Conservation (phyloP, 1,140 invertebrate genomes). For the Pseudomyrmex sp. region DNA sequence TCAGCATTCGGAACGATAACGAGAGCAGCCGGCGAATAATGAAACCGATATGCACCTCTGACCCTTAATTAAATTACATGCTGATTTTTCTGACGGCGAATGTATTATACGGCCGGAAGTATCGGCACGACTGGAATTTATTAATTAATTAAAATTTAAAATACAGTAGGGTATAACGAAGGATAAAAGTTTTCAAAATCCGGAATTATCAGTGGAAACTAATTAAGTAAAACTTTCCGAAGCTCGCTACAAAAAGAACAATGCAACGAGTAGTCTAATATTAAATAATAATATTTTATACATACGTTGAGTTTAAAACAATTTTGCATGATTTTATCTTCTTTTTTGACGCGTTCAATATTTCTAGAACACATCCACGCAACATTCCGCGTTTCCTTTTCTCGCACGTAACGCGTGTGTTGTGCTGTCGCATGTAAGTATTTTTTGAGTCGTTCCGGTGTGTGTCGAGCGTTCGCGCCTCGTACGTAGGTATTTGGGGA, state of each 20-base stretch:
- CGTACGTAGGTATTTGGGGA: constrained; percentile 54
- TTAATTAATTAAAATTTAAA: constrained; percentile 37
- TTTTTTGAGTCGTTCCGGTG: constrained; percentile 62
- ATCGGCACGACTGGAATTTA: constrained; percentile 26
- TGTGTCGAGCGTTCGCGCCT: constrained; percentile 8
- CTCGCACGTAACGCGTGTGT: constrained; percentile 48
- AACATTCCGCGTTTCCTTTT: background rate
- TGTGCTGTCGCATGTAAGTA: constrained; percentile 14
- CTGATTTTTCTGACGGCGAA: constrained; percentile 14
- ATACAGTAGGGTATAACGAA: background rate
- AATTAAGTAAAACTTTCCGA: too few species aligned
- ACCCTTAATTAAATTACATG: constrained; percentile 62
- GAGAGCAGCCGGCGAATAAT: constrained; percentile 21
- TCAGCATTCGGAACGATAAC: constrained; percentile 39
- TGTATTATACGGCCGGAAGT: constrained; percentile 5
- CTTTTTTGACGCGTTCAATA: background rate
- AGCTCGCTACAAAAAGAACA: too few species aligned
- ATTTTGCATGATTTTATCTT: background rate
- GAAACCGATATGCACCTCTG: constrained; percentile 14
- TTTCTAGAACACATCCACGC: too few species aligned
- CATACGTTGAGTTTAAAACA: background rate
- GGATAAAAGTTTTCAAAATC: background rate
- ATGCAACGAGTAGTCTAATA: background rate
- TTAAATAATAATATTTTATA: background rate
- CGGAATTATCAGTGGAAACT: background rate